A percentile compares a stretch with the other conserved stretches of the same genome.
phyloP scores from a whole-genome alignment of 1,140 invertebrate species.

The Drosophila watanabei region DNA sequence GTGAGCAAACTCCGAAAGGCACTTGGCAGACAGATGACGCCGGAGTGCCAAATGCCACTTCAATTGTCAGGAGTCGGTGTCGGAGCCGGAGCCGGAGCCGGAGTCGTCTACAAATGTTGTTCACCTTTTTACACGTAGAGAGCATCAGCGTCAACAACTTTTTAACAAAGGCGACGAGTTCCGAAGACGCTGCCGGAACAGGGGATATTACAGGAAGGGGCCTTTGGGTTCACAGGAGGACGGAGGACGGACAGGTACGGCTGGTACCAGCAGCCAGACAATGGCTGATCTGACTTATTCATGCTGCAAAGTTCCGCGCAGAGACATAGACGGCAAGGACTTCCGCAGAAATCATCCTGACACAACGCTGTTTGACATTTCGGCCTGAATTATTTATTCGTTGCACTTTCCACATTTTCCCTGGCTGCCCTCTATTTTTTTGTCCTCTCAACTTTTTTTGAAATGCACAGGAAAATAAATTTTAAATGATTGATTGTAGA shows the following conservation, averaged over 20 bases:
- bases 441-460: not conserved
- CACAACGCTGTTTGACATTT: constrained; percentile 80
- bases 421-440: constrained; percentile 13
- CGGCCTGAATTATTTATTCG: constrained; percentile 79
- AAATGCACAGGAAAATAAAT: not conserved
- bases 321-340: constrained; percentile 62
- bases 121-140: constrained; percentile 80
- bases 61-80: constrained; percentile 58
- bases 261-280: constrained; percentile 53
- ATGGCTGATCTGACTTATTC: constrained; percentile 76
- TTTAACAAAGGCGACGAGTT: constrained; percentile 67
- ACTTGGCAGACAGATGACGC: constrained; percentile 69
- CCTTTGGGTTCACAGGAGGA: constrained; percentile 12
- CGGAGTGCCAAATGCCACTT: constrained; percentile 70
- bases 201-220: constrained; percentile 6
- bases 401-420: constrained; percentile 65
- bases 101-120: constrained; percentile 78
- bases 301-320: constrained; percentile 68
- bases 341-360: constrained; percentile 80
- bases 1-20: constrained; percentile 72
- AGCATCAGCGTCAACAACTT: constrained; percentile 83
- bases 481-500: not conserved
- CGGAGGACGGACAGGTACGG: not conserved
- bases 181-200: constrained; percentile 15
- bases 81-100: constrained; percentile 24